These are phyloP conservation scores for Malurus leucopterus DNA, from an alignment of 2,797 vertebrate genomes.

Conservation along the genomic window DNA sequence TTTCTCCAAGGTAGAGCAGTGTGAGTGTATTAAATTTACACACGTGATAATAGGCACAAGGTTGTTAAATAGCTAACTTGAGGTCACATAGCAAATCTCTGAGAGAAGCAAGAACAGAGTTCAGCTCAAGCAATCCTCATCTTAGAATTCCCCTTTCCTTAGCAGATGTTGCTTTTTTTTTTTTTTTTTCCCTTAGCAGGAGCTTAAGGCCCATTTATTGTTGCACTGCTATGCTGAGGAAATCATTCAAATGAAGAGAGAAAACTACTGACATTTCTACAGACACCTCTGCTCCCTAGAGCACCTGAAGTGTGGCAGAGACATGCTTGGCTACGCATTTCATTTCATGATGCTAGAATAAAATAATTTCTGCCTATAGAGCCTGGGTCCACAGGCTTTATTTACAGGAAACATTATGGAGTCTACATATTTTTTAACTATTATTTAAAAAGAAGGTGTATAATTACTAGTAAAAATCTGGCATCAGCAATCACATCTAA, in stretches of 20 bases:
- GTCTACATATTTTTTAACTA: not conserved
- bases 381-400: not conserved
- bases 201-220: fast-evolving
- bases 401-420: not conserved
- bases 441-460: not conserved
- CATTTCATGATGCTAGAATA: not conserved
- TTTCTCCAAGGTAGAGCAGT: not conserved
- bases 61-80: not conserved
- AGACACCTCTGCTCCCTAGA: not conserved
- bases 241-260: not conserved
- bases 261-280: not conserved
- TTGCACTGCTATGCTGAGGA: not conserved
- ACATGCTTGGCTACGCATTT: fast-evolving
- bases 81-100: not conserved
- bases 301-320: not conserved
- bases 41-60: not conserved
- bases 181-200: not conserved
- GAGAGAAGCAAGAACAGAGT: not conserved
- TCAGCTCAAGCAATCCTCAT: not conserved
- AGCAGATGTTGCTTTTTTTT: not conserved
- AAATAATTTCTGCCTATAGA: not conserved
- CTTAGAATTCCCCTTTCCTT: not conserved
- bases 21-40: not conserved
- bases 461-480: not conserved
- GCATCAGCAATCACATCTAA: not conserved